Evolutionary conservation across 1,140 invertebrate species (phyloP).

Genomic region (Pseudomyrmex gracilis): DNA sequence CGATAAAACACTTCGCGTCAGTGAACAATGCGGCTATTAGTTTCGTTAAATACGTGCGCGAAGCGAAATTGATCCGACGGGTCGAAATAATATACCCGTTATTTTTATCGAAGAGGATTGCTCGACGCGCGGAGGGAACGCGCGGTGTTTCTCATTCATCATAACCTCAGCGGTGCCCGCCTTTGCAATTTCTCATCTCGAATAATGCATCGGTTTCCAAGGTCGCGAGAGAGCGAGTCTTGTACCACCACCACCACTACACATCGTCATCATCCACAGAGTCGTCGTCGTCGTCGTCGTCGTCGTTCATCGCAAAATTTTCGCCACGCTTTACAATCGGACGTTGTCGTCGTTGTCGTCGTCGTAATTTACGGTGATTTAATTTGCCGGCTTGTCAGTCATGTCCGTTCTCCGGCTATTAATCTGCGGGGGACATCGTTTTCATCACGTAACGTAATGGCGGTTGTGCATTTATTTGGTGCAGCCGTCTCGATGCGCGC

Average conservation of each 20-base stretch:
- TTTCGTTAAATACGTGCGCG: slow-evolving; percentile 11
- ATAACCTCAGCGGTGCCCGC: slow-evolving; percentile 48
- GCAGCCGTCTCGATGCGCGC: slow-evolving; percentile 59
- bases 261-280: neutral
- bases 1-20: slow-evolving; percentile 12
- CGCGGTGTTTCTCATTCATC: slow-evolving; percentile 49
- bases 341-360: neutral
- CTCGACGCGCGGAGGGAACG: slow-evolving; percentile 16
- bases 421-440: slow-evolving; percentile 46
- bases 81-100: slow-evolving; percentile 45
- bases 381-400: slow-evolving; percentile 38
- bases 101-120: slow-evolving; percentile 50
- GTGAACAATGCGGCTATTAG: slow-evolving; percentile 29
- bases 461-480: slow-evolving; percentile 67
- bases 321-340: slow-evolving; percentile 5
- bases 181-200: slow-evolving; percentile 58
- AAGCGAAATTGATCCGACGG: slow-evolving; percentile 12
- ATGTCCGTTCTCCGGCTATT: slow-evolving; percentile 42
- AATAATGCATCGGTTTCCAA: slow-evolving; percentile 58
- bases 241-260: slow-evolving; percentile 20
- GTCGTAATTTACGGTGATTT: slow-evolving; percentile 39
- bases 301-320: slow-evolving; percentile 34
- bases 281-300: no score
- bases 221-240: slow-evolving; percentile 25
- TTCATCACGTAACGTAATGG: slow-evolving; percentile 60